Percentiles rank a stretch among this genome's conserved stretches.
Conservation (phyloP, 2,113 vertebrate genomes). For the Cavia aperea region DNA sequence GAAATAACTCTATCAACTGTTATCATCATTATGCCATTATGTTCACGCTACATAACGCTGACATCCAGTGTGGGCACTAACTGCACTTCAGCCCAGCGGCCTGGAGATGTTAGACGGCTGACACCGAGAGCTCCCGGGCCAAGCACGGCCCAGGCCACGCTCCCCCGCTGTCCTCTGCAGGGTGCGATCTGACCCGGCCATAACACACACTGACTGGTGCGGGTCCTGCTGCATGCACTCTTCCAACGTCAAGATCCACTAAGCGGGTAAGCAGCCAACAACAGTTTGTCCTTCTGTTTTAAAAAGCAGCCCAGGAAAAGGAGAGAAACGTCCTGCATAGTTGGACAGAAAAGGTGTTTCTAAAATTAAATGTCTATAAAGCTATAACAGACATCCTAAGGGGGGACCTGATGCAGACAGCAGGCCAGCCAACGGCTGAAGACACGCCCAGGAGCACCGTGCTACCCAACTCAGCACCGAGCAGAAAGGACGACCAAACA, state of each 20-base stretch:
- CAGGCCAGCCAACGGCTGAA: background rate
- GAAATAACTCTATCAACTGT: no score
- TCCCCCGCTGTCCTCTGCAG: background rate
- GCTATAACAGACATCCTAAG: background rate
- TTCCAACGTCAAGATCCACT: background rate
- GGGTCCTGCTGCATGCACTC: background rate
- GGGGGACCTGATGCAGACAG: background rate
- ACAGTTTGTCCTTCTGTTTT: background rate
- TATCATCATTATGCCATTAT: background rate
- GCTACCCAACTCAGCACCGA: background rate
- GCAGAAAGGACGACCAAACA: background rate
- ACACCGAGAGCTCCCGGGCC: background rate
- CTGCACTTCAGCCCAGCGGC: constrained; percentile 3
- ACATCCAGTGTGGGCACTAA: background rate
- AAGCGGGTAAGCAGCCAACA: constrained; percentile 16
- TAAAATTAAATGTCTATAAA: constrained; percentile 6
- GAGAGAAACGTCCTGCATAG: background rate
- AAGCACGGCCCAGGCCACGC: background rate
- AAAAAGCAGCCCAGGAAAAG: background rate
- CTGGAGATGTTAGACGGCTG: background rate
- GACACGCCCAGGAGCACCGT: background rate
- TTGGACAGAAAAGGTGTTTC: background rate
- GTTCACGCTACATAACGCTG: background rate
- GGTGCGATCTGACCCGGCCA: background rate
- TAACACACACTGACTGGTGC: background rate